phyloP scores from a whole-genome alignment of 2,113 vertebrate species.

The Halichoerus grypus region DNA sequence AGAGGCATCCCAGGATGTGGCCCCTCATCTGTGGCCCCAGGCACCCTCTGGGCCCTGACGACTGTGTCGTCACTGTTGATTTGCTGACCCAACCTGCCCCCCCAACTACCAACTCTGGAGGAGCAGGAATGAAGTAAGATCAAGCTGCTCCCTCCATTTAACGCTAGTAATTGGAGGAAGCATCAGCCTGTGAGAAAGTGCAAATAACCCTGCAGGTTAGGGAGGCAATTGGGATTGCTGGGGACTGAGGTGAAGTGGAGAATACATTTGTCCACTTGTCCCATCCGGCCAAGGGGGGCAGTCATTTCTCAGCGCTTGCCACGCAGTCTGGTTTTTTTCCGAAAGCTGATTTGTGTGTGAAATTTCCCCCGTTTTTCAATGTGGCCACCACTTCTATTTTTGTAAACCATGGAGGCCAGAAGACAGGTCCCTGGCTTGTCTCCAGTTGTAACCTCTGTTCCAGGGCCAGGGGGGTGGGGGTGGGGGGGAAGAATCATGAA shows the following conservation, averaged over 20 bases:
- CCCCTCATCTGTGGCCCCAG: background rate
- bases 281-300: background rate
- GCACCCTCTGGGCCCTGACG: background rate
- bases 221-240: background rate
- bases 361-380: background rate
- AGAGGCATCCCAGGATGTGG: too few relatives aligned
- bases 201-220: background rate
- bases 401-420: background rate
- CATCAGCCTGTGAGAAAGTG: background rate
- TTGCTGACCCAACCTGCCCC: background rate
- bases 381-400: background rate
- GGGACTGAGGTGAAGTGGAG: background rate
- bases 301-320: background rate
- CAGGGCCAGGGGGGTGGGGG: too few relatives aligned
- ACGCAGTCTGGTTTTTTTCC: background rate
- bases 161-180: background rate
- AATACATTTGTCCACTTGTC: accelerated
- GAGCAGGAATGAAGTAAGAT: background rate
- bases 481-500: background rate
- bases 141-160: background rate
- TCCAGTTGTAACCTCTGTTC: background rate
- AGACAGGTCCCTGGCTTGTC: background rate
- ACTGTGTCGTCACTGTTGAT: background rate
- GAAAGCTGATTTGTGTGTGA: background rate
- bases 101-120: background rate